These are phyloP conservation scores for Odocoileus virginianus DNA, from an alignment of 2,113 vertebrate genomes.

Conservation along the genomic window DNA sequence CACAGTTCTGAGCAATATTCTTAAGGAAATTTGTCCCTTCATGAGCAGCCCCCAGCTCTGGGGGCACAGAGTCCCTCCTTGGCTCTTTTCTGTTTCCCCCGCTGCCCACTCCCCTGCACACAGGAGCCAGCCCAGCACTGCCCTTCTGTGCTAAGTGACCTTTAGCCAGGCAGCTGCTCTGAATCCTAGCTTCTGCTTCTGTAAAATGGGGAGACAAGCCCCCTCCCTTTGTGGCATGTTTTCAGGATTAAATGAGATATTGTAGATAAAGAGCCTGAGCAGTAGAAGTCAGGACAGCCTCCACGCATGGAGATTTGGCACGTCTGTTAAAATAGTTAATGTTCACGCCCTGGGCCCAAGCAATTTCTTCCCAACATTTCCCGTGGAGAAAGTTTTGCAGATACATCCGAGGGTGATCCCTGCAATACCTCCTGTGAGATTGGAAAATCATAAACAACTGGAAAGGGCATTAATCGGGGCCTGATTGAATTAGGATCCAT, in stretches of 20 bases:
- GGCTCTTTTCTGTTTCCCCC: not conserved
- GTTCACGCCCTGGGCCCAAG: not conserved
- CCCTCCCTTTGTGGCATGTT: not conserved
- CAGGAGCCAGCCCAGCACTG: not conserved
- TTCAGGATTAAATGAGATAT: not conserved
- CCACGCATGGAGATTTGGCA: fast-evolving
- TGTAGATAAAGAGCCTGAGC: not conserved
- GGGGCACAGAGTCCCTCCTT: not conserved
- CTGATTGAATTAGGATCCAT: not conserved
- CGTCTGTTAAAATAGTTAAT: not conserved
- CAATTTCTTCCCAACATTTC: not conserved
- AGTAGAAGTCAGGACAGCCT: not conserved
- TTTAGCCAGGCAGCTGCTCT: not conserved
- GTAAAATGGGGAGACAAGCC: not conserved
- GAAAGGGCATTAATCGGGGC: not conserved
- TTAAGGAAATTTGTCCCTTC: not conserved
- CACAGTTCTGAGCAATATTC: not conserved
- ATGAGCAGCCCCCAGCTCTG: not conserved
- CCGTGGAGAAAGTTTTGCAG: not conserved
- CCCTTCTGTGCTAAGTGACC: not conserved
- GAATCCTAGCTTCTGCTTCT: not conserved
- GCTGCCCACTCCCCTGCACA: fast-evolving
- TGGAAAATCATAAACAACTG: not conserved
- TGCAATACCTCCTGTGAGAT: not conserved
- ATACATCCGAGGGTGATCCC: not conserved